Evolutionary conservation across 2,888 invertebrate species (phyloP), one percentile per base, ranked within the genome.

Genomic region (Melieria picta): DNA sequence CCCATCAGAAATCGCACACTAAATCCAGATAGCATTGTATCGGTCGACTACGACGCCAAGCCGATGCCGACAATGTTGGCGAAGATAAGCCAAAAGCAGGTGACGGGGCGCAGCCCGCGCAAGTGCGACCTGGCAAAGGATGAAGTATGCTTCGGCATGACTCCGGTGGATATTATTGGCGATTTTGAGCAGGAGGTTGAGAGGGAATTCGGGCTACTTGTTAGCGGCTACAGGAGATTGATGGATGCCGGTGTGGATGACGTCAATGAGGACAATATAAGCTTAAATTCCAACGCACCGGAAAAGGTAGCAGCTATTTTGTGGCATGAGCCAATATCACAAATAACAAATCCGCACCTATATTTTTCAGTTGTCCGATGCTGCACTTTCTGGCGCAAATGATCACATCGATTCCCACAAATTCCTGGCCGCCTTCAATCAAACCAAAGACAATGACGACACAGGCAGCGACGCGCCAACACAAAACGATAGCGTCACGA

Each of bases 101-200:
- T 30, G 30, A 30, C 30, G 30, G 30, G 30, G 30, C 13, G 11
- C 45, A 61, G 67, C 60, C 30, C 30, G 3, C 30, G 30, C 30
- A 30, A 30, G 30, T 42, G 52, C 52, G 60, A 67, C 5, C 43
- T 45, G 7, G 60, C 50, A 4, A 79, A 78, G 50, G 82, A 81
- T 61, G 82, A 81, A 63, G 76, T 77, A 60, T 80, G 80, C 4
- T 76, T 79, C 57, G 80, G 82, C 10, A 73, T 81, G 57, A 82
- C 84, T 43, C 83, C 85, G 0, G 81, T 84, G 7, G 84, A 85
- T 78, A 86, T 86, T 58, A 82, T 86, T 68, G 86, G 86, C 3
- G 83, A 86, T 76, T 86, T 86, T 76, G 85, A 82, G 4, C 78
- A 82, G 43, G 85, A 85, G 75, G 82, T 86, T 52, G 85, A 86